Conservation (phyloP, 2,888 invertebrate genomes). For the Matsumyia berberina region DNA sequence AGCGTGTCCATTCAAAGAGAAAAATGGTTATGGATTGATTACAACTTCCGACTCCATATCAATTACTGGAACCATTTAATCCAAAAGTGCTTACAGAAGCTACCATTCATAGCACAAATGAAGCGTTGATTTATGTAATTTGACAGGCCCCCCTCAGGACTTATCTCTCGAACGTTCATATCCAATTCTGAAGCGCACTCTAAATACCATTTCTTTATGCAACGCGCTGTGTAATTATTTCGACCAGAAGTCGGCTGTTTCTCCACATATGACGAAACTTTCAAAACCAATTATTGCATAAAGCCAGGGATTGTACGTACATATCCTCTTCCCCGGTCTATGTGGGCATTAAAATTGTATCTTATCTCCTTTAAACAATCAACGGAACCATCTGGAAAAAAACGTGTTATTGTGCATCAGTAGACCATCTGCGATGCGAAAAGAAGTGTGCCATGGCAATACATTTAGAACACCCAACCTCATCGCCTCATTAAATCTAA, state of each 20-base stretch:
- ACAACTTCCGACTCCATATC: too few species aligned
- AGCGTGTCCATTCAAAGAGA: too few species aligned
- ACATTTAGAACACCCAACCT: conserved; percentile 46
- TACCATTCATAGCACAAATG: too few species aligned
- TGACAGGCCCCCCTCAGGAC: neutral
- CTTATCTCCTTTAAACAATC: conserved; percentile 24
- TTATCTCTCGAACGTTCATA: too few species aligned
- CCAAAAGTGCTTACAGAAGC: too few species aligned
- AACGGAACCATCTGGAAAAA: neutral
- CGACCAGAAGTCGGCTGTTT: neutral
- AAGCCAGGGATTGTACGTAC: conserved; percentile 19
- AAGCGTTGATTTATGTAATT: neutral
- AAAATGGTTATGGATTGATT: too few species aligned
- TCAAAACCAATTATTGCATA: neutral
- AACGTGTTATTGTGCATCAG: conserved; percentile 42
- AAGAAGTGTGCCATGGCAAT: conserved; percentile 69
- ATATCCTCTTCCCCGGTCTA: neutral
- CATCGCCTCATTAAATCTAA: conserved; percentile 55
- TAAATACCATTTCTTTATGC: conserved; percentile 13
- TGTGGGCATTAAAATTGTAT: conserved; percentile 28
- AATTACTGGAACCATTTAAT: too few species aligned
- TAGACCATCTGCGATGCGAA: conserved; percentile 8
- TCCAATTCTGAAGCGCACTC: too few species aligned
- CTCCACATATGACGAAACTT: conserved; percentile 6
- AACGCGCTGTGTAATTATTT: conserved; percentile 5